Base-by-base conservation (phyloP, 2,888 invertebrate species). In the Acronicta psi region DNA sequence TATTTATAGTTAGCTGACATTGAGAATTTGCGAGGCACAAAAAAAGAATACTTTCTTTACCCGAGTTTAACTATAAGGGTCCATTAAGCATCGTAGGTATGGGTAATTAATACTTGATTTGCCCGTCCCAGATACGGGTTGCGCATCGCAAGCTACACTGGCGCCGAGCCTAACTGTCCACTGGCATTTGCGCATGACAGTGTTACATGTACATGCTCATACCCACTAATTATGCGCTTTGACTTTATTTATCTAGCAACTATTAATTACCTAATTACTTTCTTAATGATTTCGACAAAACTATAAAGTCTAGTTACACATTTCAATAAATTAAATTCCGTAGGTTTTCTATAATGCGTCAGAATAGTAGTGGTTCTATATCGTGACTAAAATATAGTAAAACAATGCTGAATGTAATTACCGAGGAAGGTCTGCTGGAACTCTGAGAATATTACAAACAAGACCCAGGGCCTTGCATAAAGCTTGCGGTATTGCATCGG, bases 141-240 rank as follows among this genome's bases (percentile, higher is more conserved):
- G 85, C 84, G 93, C 93, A 92, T 93, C 85, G 82, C 88, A 92
- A 93, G 83, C 84, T 85, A 80, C 83, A 75, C 65, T 84, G 94
- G 93, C 93, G 94, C 94, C 94, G 81, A 63, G 71, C 75, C 86
- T 93, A 93, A 94, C 94, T 94, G 93, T 94, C 85, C 86, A 82
- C 79, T 84, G 86, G 86, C 86, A 86, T 91, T 91, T 87, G 87
- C 79, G 83, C 84, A 88, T 84, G 76, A 68, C 70, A 67, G 63
- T 80, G 77, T 80, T 83, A 78, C 81, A 81, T 77, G 81, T 71
- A 69, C 75, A 75, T 64, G 66, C n/a, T n/a, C 63, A 56, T 68
- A 71, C 58, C 41, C 64, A 66, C 59, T 60, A 64, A 75, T 61
- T 72, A 75, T 62, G 59, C 38, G 54, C 66, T 72, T 75, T 72